Percentiles rank a stretch among this genome's conserved stretches.
These are phyloP conservation scores for Cyaniris semiargus DNA, from an alignment of 2,888 invertebrate genomes.

Conservation along the genomic window DNA sequence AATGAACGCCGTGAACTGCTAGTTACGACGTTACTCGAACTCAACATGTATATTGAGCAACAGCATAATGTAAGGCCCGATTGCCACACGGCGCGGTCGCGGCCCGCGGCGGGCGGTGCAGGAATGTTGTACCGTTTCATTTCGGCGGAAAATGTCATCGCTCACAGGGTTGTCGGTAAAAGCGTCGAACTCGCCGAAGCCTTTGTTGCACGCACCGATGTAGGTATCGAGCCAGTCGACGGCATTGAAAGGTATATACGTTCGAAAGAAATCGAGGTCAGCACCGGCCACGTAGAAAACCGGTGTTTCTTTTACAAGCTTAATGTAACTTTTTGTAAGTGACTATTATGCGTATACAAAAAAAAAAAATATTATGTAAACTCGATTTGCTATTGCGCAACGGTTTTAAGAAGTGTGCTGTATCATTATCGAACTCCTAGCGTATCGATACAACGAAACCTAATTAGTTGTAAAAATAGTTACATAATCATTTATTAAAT, in stretches of 20 bases:
- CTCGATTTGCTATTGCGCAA: background rate
- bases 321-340: constrained; percentile 47
- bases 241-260: constrained; percentile 78
- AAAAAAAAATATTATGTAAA: constrained; percentile 31
- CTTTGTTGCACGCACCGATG: constrained; percentile 22
- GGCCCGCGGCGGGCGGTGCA: constrained; percentile 45
- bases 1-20: background rate
- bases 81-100: constrained; percentile 58
- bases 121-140: constrained; percentile 69
- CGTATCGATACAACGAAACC: background rate
- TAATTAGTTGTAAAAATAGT: constrained; percentile 8
- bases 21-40: constrained; percentile 42
- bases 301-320: constrained; percentile 56
- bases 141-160: constrained; percentile 53
- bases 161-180: background rate
- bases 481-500: background rate
- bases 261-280: constrained; percentile 81
- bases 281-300: constrained; percentile 69
- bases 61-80: constrained; percentile 63
- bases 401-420: background rate
- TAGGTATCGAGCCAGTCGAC: constrained; percentile 50
- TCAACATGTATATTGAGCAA: constrained; percentile 68
- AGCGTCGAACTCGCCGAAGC: background rate
- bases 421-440: background rate
- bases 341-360: constrained; percentile 20